Evolutionary conservation across 2,113 vertebrate genomes (phyloP).

Genomic region (Entosphenus tridentatus): DNA sequence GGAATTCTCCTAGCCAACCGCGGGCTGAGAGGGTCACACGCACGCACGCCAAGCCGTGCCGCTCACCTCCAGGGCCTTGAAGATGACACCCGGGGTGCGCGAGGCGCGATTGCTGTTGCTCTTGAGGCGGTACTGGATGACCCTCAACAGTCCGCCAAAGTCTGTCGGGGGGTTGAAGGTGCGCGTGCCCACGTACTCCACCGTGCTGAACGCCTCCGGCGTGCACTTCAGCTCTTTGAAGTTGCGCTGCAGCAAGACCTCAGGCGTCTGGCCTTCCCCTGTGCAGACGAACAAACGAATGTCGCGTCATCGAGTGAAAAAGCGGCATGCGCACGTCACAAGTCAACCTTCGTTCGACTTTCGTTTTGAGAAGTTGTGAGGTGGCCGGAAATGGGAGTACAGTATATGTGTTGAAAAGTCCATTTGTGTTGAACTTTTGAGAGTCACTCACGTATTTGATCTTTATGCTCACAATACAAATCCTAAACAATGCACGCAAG

Average conservation of each 20-base stretch:
- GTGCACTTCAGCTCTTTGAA: constrained; percentile 75
- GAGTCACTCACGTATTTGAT: no score
- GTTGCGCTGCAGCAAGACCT: constrained; percentile 82
- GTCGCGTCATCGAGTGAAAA: background rate
- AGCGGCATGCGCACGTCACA: no score
- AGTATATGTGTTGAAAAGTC: no score
- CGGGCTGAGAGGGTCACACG: no score
- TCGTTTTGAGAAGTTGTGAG: no score
- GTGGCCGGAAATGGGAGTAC: no score
- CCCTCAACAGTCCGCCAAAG: constrained; percentile 64
- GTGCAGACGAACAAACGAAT: constrained; percentile 10
- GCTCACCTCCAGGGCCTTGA: constrained; percentile 70
- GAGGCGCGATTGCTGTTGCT: constrained; percentile 89
- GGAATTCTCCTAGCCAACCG: no score
- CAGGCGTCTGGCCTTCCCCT: constrained; percentile 66
- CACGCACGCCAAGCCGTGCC: background rate
- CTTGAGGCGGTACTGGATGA: constrained; percentile 66
- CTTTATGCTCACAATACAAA: no score
- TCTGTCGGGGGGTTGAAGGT: constrained; percentile 92
- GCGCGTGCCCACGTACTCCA: constrained; percentile 84
- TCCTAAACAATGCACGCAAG: no score
- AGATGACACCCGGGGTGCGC: constrained; percentile 65
- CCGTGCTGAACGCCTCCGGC: constrained; percentile 91
- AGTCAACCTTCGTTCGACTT: no score
- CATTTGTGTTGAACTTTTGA: no score